A percentile compares a stretch with the other conserved stretches of the same genome.
Evolutionary conservation across 2,888 invertebrate species (phyloP).

Genomic region (Lycia hirtaria): DNA sequence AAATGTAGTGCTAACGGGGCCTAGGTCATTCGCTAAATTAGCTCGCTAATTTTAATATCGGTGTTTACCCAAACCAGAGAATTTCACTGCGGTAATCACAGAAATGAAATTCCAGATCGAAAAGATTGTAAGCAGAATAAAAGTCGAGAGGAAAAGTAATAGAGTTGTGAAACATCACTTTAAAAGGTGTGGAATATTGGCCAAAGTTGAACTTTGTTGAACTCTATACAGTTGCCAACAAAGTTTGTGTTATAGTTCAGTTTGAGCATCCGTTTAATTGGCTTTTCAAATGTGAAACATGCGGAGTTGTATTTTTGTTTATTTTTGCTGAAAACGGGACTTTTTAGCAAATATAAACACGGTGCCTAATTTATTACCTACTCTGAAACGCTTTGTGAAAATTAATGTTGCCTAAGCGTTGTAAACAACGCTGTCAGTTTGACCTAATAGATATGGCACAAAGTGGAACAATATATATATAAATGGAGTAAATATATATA

Average conservation of each 20-base stretch:
- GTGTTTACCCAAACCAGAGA: no score
- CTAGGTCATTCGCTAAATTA: no score
- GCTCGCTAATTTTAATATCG: background rate
- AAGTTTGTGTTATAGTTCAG: slow-evolving; percentile 4
- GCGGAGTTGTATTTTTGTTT: background rate
- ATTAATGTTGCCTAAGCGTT: no score
- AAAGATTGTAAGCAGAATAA: background rate
- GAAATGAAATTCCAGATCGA: background rate
- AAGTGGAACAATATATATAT: no score
- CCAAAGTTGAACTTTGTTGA: slow-evolving; percentile 2
- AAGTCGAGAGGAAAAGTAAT: background rate
- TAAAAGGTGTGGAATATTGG: background rate
- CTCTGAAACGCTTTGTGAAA: no score
- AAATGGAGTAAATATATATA: no score
- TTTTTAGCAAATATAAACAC: background rate
- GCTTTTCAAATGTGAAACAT: background rate
- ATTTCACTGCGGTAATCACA: background rate
- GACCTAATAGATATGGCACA: no score
- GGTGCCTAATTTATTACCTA: no score
- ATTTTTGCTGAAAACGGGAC: background rate
- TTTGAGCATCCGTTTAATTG: background rate
- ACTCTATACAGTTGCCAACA: slow-evolving; percentile 1
- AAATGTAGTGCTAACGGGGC: no score
- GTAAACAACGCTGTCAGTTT: no score
- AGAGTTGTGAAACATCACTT: background rate